Evolutionary conservation across 2,113 vertebrate species (phyloP), one percentile per base, ranked within the genome.

Genomic region (Sebastes fasciatus): DNA sequence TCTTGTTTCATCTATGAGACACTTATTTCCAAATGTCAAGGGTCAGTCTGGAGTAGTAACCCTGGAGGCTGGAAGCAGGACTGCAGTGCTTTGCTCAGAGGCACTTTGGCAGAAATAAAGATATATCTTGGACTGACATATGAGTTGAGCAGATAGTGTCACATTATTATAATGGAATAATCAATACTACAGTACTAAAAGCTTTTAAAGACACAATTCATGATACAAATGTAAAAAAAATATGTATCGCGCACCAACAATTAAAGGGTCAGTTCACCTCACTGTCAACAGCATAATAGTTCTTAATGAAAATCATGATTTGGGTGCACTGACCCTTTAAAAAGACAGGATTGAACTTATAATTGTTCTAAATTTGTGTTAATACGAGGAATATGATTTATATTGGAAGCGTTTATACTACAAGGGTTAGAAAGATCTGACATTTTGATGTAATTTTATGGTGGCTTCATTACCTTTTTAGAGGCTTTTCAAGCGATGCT

Each of bases 1-100:
- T 72, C 7, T 42, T 64, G n/a, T 46, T 48, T 57, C 13, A 62
- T 58, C 13, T 65, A 4, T 45, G 45, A 54, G 61, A 60, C 48
- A 54, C n/a, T 82, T 62, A 60, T 68, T 75, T 13, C 3, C 8
- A 72, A 40, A 63, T 66, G 14, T 62, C 74, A 81, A 66, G 62
- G 48, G 71, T 71, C 70, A 55, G 23, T 74, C 9, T 26, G 4
- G 70, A 74, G 67, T 13, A 68, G 16, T 26, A 40, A 48, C 5
- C 57, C 8, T 48, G 4, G 2, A 80, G 42, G 42, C 55, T 43
- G 42, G 45, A 71, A 17, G 21, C 6, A 21, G 45, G 26, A 75
- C n/a, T 21, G 60, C 17, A 6, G 42, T 51, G 21, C 14, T 45
- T 8, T 19, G 52, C 49, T 46, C 19, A 21, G 9, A 49, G 48